Base-by-base conservation (phyloP, 2,113 vertebrate species). In the Bolborhynchus lineola region DNA sequence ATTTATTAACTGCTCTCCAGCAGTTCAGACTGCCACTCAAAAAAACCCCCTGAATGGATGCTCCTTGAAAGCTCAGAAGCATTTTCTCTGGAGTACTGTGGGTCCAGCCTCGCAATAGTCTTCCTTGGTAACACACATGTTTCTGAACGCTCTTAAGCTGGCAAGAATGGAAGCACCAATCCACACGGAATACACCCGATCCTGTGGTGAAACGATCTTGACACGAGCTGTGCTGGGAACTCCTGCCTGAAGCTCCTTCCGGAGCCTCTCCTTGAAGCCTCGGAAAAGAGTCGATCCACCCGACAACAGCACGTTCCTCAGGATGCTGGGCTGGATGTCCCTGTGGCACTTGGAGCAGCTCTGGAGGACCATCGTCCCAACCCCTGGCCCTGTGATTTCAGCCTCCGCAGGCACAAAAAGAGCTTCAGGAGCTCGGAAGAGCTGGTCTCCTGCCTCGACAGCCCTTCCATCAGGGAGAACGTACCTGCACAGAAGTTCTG, bases 1-100 rank as follows among this genome's bases (percentile, higher is more conserved):
- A 82, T 97, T 97, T 97, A 97, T 92, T 95, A 91, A 88, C 86
- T 86, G 91, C 81, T 86, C 52, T 90, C 88, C 96, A 91, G 93
- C 93, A 86, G 86, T 82, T 94, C 93, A 82, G 72, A 64, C 31
- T 82, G 85, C 88, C 65, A 74, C 35, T 76, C 46, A 9, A 72
- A 85, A 55, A 85, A 70, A 33, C 35, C 20, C 64, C 41, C 72
- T 90, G 62, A 88, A 91, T 81, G 78, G 88, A 35, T 75, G 59
- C 77, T 82, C 68, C 63, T 64, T 65, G 63, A 55, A 49, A 41
- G 76, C 72, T 90, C 65, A 79, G 44, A 94, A 71, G 71, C 46
- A 83, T 90, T 94, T 96, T 82, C 81, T 94, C 81, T 74, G 80
- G 21, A 91, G 42, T 16, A 72, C 91, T 10, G 16, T n/a, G 41